These are phyloP conservation scores for Neoitamus cyanurus DNA, from an alignment of 2,888 invertebrate species.

Conservation along the genomic window DNA sequence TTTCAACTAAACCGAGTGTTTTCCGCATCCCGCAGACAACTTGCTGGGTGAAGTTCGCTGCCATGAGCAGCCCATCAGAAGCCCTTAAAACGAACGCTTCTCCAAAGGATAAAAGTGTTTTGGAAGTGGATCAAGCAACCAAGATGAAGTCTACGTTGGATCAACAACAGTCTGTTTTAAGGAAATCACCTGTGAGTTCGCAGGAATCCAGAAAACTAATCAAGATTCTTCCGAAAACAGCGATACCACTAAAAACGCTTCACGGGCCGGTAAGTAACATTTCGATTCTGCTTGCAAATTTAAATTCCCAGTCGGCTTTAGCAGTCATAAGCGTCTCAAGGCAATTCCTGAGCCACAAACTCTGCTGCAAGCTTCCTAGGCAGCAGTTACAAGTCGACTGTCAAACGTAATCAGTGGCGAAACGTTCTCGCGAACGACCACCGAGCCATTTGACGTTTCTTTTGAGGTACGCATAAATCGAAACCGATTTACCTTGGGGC, in stretches of 20 bases:
- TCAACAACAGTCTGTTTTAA: slow-evolving; percentile 43
- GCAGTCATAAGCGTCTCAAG: background rate
- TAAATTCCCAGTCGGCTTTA: background rate
- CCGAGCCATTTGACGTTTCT: slow-evolving; percentile 24
- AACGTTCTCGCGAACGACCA: background rate
- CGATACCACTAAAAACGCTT: slow-evolving; percentile 45
- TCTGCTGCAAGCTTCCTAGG: background rate
- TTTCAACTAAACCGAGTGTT: background rate
- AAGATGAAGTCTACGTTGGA: slow-evolving; percentile 34
- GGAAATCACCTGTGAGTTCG: slow-evolving; percentile 35
- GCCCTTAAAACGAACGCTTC: background rate
- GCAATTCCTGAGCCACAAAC: background rate
- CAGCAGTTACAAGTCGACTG: slow-evolving; percentile 31
- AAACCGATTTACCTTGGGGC: background rate
- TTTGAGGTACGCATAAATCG: slow-evolving; percentile 12
- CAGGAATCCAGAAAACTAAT: slow-evolving; percentile 11
- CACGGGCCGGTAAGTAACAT: slow-evolving; percentile 49
- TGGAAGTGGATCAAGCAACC: slow-evolving; percentile 22
- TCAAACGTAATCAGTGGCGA: slow-evolving; percentile 26
- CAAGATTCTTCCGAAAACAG: slow-evolving; percentile 37
- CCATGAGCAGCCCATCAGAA: background rate
- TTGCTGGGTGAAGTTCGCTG: background rate
- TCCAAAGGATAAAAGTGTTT: slow-evolving; percentile 2
- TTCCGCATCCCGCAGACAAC: background rate
- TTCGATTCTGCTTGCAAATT: background rate